A percentile compares a stretch with the other conserved stretches of the same genome.
These are phyloP conservation scores for Campoplex nolae DNA, from an alignment of 2,888 invertebrate genomes.

Conservation along the genomic window DNA sequence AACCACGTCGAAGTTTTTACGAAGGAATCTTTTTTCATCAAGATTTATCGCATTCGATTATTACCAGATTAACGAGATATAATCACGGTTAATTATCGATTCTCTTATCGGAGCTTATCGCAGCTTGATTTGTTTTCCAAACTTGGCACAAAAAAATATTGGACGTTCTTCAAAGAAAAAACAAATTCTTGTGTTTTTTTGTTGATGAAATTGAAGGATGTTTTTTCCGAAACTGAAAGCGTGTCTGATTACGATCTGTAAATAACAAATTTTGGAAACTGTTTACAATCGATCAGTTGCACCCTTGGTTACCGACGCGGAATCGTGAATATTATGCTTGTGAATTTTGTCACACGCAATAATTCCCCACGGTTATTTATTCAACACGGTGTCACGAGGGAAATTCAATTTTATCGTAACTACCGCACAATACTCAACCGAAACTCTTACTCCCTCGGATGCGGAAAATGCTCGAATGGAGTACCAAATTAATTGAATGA, in stretches of 20 bases:
- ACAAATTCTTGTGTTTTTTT: neutral
- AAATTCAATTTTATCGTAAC: constrained; percentile 31
- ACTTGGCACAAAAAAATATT: neutral
- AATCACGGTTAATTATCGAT: too few species aligned
- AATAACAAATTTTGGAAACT: neutral
- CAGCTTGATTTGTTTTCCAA: neutral
- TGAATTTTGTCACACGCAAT: constrained; percentile 5
- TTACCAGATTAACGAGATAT: too few species aligned
- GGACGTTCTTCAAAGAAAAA: neutral
- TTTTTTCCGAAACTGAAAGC: neutral
- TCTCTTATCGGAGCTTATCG: constrained; percentile 11
- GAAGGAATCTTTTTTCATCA: neutral
- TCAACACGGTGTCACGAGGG: constrained; percentile 17
- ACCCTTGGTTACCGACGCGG: constrained; percentile 25
- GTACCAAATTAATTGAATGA: constrained; percentile 28
- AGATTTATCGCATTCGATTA: too few species aligned
- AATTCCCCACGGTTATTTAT: constrained; percentile 27
- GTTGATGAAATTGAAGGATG: neutral
- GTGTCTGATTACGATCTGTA: neutral
- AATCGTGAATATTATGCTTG: constrained; percentile 7
- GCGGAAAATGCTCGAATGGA: neutral
- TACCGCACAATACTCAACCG: neutral
- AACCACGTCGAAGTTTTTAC: neutral
- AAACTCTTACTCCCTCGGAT: neutral
- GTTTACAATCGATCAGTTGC: constrained; percentile 26